These are phyloP conservation scores for Tychaedon coryphoeus DNA, from an alignment of 2,113 vertebrate species.

Conservation along the genomic window DNA sequence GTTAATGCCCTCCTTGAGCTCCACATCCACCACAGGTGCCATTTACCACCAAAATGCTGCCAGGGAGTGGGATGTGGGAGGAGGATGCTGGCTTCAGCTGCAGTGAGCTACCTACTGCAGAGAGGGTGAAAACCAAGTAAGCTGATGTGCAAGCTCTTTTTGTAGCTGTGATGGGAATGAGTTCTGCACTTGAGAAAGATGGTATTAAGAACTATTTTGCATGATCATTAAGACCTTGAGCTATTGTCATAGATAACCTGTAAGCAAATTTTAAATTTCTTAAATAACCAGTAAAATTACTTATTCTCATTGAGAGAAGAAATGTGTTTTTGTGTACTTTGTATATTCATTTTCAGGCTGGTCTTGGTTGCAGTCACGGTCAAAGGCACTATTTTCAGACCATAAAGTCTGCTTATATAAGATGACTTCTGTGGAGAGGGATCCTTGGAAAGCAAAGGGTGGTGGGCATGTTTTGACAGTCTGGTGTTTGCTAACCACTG, in stretches of 20 bases:
- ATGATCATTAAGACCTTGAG: neutral
- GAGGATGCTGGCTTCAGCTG: conserved; percentile 6
- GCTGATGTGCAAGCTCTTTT: rapidly evolving
- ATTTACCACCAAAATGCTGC: neutral
- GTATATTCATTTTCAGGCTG: neutral
- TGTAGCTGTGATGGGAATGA: neutral
- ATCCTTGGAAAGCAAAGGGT: neutral
- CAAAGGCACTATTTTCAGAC: neutral
- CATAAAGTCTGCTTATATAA: neutral
- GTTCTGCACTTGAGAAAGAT: neutral
- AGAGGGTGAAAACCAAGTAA: neutral
- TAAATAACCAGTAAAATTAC: neutral
- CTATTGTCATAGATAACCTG: neutral
- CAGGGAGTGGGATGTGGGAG: neutral
- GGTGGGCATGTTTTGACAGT: neutral
- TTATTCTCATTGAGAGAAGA: neutral
- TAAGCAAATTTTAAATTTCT: neutral
- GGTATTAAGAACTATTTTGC: neutral
- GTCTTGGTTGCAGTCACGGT: neutral
- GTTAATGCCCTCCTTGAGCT: neutral
- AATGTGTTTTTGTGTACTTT: neutral
- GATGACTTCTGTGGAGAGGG: neutral
- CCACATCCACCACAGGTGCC: neutral
- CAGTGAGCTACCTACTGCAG: neutral
- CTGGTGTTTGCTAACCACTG: neutral